A percentile compares a stretch with the other conserved stretches of the same genome.
These are phyloP conservation scores for Halcyon leucocephala DNA, from an alignment of 2,797 vertebrate genomes.

Conservation along the genomic window DNA sequence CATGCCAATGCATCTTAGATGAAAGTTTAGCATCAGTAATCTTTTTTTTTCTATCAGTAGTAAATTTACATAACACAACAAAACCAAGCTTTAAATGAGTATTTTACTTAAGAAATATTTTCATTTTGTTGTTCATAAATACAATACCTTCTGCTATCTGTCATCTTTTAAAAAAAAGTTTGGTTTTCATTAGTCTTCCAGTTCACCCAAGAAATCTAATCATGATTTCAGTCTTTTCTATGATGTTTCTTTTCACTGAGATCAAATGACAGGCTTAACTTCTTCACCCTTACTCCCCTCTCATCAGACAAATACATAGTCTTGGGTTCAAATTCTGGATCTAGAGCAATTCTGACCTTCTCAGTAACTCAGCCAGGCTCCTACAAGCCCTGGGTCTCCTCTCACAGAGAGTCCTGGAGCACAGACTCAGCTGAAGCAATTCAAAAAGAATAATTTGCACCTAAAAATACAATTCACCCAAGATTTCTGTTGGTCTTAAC, in stretches of 20 bases:
- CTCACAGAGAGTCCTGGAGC: neutral
- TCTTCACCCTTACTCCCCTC: neutral
- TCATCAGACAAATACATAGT: neutral
- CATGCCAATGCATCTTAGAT: conserved; percentile 40
- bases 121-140: neutral
- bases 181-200: neutral
- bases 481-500: neutral
- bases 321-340: neutral
- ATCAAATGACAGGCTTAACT: neutral
- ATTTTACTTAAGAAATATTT: neutral
- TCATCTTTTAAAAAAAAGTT: neutral
- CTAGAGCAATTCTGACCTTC: neutral
- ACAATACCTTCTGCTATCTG: neutral
- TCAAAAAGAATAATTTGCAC: neutral
- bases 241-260: neutral
- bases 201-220: neutral
- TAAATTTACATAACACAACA: neutral
- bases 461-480: neutral
- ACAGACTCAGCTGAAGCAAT: neutral
- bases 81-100: neutral
- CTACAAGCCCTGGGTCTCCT: neutral
- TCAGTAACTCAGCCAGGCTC: neutral
- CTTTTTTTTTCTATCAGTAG: neutral
- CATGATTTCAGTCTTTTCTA: neutral
- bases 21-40: conserved; percentile 4